Base-by-base conservation (phyloP, 2,797 vertebrate species). In the Peromyscus aztecus region DNA sequence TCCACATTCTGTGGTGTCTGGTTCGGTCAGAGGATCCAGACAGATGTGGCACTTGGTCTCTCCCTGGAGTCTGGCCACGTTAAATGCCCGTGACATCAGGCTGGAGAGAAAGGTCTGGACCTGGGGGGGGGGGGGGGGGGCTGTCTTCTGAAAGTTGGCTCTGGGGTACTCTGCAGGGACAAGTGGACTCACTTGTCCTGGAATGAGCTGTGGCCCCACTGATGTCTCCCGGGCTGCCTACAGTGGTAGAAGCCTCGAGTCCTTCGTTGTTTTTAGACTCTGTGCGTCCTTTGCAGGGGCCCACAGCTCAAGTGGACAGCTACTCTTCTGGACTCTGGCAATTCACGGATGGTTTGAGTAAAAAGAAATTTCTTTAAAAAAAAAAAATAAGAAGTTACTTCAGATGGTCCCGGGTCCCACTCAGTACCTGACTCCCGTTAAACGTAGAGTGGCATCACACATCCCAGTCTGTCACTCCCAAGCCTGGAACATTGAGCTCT, bases 1-100 rank as follows among this genome's bases (percentile, higher is more conserved):
- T 89, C 99, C 98, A 94, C 99, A 99, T 97, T 96, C 80, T 3
- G 96, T 97, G 37, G 97, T 97, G 40, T 98, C 92, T 0, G 98
- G 98, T 24, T 97, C 83, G 14, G 14, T 87, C 52, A 98, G 87
- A 21, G 69, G 52, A 4, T 95, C 96, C 65, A 98, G 94, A 31
- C 98, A 98, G 65, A 98, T 65, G 29, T 97, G 31, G 67, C 98
- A 98, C 61, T 90, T 94, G 81, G 63, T 46, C 31, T 93, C 96
- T 21, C 49, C 90, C 46, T 67, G 69, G 16, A 98, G 73, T 7
- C 3, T 57, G 0, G 11, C 55, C 40, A 97, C 31, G 24, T 52
- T 40, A 0, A 6, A 46, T 0, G 61, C 43, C 5, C 12, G 11
- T 0, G 83, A 93, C 95, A 97, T 96, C 0, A 13, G 2, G 21